phyloP scores from a whole-genome alignment of 2,888 invertebrate genomes.

The Drosophila histrio region DNA sequence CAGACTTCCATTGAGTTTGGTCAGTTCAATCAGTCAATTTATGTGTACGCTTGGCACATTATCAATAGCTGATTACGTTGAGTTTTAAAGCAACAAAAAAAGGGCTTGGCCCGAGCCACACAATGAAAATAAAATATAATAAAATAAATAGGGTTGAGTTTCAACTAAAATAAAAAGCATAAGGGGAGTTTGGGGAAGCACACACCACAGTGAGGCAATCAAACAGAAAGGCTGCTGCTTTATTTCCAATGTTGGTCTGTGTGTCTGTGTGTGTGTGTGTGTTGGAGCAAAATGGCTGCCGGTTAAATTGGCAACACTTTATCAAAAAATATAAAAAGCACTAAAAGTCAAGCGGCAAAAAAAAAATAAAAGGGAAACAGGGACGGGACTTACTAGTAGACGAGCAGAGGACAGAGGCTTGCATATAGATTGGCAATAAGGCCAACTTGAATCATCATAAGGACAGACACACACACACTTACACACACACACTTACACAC shows the following conservation, averaged over 20 bases:
- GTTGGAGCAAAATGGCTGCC: constrained; percentile 68
- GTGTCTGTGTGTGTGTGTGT: constrained; percentile 29
- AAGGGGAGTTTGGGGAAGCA: constrained; percentile 25
- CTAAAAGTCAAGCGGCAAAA: constrained; percentile 69
- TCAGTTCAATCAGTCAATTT: constrained; percentile 47
- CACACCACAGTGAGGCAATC: constrained; percentile 53
- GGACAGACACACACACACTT: constrained; percentile 20
- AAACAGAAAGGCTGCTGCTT: constrained; percentile 71
- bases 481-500: constrained; percentile 13
- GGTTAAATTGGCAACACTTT: constrained; percentile 79
- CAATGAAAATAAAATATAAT: constrained; percentile 57
- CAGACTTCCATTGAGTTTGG: constrained; percentile 15
- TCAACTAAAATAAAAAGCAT: constrained; percentile 71
- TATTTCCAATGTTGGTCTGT: constrained; percentile 46
- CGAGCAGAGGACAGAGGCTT: constrained; percentile 46
- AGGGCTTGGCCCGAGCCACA: constrained; percentile 26
- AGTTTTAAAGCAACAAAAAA: constrained; percentile 63
- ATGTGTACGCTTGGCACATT: constrained; percentile 39
- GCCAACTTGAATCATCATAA: constrained; percentile 70
- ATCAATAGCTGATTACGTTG: constrained; percentile 62
- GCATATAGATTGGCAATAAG: constrained; percentile 77
- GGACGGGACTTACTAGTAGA: constrained; percentile 6
- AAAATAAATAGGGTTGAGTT: constrained; percentile 43
- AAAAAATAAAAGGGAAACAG: constrained; percentile 18
- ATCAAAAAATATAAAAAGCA: constrained; percentile 78